Conservation (phyloP, 2,113 vertebrate species). For the Rattus rattus region DNA sequence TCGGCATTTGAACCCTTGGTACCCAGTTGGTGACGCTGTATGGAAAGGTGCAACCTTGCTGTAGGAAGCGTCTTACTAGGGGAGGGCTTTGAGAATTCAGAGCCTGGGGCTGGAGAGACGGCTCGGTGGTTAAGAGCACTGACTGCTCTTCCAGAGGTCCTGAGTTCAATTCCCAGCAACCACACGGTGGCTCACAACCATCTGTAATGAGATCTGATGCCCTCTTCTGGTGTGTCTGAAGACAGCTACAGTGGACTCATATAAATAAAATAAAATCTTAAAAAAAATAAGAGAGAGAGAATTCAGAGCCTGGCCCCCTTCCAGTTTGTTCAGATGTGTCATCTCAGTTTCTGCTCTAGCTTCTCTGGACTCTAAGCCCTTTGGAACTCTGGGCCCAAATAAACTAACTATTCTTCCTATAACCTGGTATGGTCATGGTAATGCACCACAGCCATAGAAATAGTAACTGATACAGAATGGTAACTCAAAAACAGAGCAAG, state of each 20-base stretch:
- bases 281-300: too few relatives aligned
- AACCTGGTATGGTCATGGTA: background rate
- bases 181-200: too few relatives aligned
- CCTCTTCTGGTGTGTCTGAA: too few relatives aligned
- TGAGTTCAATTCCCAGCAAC: too few relatives aligned
- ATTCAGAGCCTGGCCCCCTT: background rate
- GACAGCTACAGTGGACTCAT: too few relatives aligned
- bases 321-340: background rate
- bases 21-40: background rate
- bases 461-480: background rate
- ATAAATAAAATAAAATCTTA: too few relatives aligned
- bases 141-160: too few relatives aligned
- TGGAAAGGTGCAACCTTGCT: background rate
- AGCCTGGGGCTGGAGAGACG: too few relatives aligned
- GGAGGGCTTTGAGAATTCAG: background rate
- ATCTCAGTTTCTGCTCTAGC: background rate
- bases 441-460: background rate
- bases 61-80: too few relatives aligned
- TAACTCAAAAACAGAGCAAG: background rate
- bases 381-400: background rate
- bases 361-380: background rate
- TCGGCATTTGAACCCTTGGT: background rate
- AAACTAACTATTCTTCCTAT: background rate
- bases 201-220: too few relatives aligned
- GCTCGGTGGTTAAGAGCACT: too few relatives aligned